Evolutionary conservation across 2,797 vertebrate species (phyloP), one percentile per base, ranked within the genome.

Genomic region (Ctenopoma multispine): DNA sequence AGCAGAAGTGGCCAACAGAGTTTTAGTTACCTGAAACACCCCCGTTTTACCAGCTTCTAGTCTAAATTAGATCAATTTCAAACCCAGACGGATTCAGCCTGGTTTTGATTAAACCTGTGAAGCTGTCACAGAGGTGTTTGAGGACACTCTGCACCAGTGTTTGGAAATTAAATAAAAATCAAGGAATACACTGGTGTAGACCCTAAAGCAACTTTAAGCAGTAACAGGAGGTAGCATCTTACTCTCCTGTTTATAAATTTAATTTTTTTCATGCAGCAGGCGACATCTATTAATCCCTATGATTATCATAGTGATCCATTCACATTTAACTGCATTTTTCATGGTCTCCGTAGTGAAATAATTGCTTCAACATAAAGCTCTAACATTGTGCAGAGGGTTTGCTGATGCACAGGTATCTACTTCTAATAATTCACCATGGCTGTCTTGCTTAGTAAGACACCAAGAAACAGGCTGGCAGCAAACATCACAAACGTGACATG

Each of bases 211-310:
- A 6, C 83, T 81, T 72, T 85, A 90, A 84, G 84, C 91, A 89
- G 44, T 1, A 46, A 12, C 92, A 90, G 90, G 88, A 93, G 92
- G 92, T 88, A 92, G 92, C 92, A 93, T 93, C 79, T 93, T 90
- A 93, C 92, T 93, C 92, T 93, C 92, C 92, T 57, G 92, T 81
- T 82, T 34, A 71, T 79, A 76, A 66, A 36, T 75, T 77, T 56
- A 73, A 18, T 40, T 4, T 53, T 59, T 54, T 72, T 70, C 34
- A 80, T 85, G 83, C 84, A 87, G 87, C 62, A 82, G 57, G 62
- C 57, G 72, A 70, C 47, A 69, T 64, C 79, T 79, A 74, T 79
- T 74, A 87, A 87, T 83, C n/a, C 12, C 86, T 62, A 77, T 88
- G 89, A 93, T 93, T 92, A 71, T 93, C 92, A 90, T 49, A 85